Evolutionary conservation across 2,113 vertebrate genomes (phyloP).

Genomic region (Megalops atlanticus): DNA sequence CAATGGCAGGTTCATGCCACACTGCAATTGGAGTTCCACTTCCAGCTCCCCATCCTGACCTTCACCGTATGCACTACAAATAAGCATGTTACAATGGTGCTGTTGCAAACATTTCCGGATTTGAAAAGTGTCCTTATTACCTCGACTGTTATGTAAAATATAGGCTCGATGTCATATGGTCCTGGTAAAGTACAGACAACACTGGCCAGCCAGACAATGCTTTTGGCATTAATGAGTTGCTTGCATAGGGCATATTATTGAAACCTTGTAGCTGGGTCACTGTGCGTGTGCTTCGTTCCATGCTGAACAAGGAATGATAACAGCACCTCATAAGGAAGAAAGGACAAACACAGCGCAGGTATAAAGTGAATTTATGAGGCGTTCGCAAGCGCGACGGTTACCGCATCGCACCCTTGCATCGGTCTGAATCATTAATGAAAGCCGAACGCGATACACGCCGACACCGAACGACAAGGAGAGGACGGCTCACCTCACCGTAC

Average conservation of each 20-base stretch:
- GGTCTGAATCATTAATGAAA: not conserved
- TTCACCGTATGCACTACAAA: not conserved
- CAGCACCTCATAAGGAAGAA: not conserved
- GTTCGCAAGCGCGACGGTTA: not conserved
- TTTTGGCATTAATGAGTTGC: not conserved
- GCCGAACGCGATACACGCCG: not conserved
- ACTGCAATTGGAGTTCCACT: not conserved
- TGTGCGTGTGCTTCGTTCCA: not conserved
- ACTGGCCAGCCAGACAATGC: not conserved
- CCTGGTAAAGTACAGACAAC: too few species aligned
- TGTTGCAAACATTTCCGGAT: not conserved
- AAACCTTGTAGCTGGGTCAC: not conserved
- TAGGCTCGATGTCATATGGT: too few species aligned
- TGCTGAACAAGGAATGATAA: not conserved
- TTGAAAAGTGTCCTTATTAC: not conserved
- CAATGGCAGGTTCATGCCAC: not conserved
- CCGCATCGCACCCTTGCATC: not conserved
- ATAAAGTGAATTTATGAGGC: not conserved
- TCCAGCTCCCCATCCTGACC: not conserved
- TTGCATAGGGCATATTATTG: not conserved
- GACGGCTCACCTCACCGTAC: not conserved
- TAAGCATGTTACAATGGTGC: not conserved
- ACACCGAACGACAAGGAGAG: not conserved
- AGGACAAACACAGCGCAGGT: not conserved
- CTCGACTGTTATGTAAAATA: too few species aligned